Evolutionary conservation across 2,113 vertebrate species (phyloP).

Genomic region (Ceratotherium simum): DNA sequence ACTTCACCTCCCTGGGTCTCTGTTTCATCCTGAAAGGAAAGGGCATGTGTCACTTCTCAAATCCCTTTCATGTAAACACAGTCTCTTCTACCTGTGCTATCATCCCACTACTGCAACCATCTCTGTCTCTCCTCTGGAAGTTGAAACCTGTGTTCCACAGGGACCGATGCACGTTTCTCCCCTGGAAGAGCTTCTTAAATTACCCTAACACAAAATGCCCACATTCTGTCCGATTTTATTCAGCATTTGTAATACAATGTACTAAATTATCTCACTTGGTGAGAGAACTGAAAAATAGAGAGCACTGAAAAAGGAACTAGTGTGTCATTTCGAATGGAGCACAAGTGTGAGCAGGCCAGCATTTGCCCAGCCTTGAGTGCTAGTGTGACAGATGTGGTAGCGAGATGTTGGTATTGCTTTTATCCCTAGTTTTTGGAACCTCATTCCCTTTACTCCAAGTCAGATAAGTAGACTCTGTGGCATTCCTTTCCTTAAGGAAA

Average conservation of each 20-base stretch:
- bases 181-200: not conserved
- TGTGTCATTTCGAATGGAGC: fast-evolving
- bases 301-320: not conserved
- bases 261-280: not conserved
- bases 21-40: not conserved
- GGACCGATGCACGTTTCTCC: not conserved
- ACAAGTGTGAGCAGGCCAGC: fast-evolving
- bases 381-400: not conserved
- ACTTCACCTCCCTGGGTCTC: not conserved
- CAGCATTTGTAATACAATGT: not conserved
- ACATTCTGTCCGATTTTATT: not conserved
- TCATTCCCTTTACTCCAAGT: not conserved
- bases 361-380: not conserved
- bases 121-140: not conserved
- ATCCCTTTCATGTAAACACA: not conserved
- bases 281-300: not conserved
- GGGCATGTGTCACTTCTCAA: not conserved
- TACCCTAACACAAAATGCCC: not conserved
- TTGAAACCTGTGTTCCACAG: not conserved
- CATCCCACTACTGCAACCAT: not conserved
- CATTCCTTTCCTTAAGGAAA: not conserved
- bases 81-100: too few species aligned
- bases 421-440: not conserved
- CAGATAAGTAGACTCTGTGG: not conserved
- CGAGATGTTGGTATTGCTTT: not conserved